Percentiles rank a stretch among this genome's conserved stretches.
These are phyloP conservation scores for Chlorodrepanis virens DNA, from an alignment of 2,113 vertebrate species.

Conservation along the genomic window DNA sequence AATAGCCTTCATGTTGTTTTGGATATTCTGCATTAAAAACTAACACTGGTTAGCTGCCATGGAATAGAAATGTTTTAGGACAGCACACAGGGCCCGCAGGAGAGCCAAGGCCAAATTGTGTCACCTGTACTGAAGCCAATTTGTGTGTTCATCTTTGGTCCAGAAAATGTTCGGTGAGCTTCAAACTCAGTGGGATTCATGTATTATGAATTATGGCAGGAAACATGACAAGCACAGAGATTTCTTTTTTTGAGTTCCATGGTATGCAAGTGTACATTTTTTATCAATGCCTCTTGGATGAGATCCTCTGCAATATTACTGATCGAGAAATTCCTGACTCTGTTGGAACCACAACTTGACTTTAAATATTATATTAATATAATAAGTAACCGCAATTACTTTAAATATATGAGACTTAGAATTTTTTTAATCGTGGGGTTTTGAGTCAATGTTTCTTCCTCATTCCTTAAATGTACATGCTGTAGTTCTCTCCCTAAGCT, in stretches of 20 bases:
- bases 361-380: no score
- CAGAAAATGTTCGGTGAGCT: not conserved
- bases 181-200: not conserved
- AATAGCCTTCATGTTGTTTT: not conserved
- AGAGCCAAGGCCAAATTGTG: not conserved
- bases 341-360: not conserved
- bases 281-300: not conserved
- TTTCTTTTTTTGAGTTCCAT: not conserved
- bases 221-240: not conserved
- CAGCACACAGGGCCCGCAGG: not conserved
- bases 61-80: not conserved
- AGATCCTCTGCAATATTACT: not conserved
- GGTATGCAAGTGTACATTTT: not conserved
- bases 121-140: not conserved
- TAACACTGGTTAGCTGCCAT: not conserved
- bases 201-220: not conserved
- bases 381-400: not conserved
- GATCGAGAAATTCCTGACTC: not conserved
- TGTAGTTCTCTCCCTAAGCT: not conserved
- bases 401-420: not conserved
- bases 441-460: not conserved
- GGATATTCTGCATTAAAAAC: not conserved
- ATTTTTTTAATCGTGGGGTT: not conserved
- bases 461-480: not conserved
- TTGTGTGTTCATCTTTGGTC: not conserved